Base-by-base conservation (phyloP, 1,140 invertebrate genomes). In the Stegodyphus mimosarum region DNA sequence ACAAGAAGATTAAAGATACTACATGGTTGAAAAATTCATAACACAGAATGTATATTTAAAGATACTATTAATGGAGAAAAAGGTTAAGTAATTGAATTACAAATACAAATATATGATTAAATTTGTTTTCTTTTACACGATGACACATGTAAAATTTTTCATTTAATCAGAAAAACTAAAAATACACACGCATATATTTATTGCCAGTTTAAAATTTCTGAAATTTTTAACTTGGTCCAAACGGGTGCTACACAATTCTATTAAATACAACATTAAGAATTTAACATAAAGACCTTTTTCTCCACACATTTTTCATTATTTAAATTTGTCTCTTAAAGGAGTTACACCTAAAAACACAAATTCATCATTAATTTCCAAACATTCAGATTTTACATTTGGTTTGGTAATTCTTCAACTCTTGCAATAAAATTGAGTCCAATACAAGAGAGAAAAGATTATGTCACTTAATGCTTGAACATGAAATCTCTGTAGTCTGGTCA, bases 401-500 rank as follows among this genome's bases (percentile, higher is more conserved):
- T 83, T 74, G 70, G 80, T 76, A 75, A 53, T 75, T 84, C 17
- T 84, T 84, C 73, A 75, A 76, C 81, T 84, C 81, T 84, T 84
- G 81, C 73, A 84, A 76, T 84, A 75, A 84, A 84, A 84, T 84
- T 17, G 70, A 84, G 81, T 84, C 81, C 73, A 84, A 84, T 75
- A 84, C 81, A 84, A 84, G 81, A 84, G 81, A 52, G 81, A 84
- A 84, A 84, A 76, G 73, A 73, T 51, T 83, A 73, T 83, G 80
- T 69, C 79, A 64, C 33, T 73, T 60, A 60, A 60, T 60, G 55
- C 55, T 60, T 60, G 79, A 81, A 81, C 78, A 80, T 52, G 71
- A 53, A 52, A 69, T 64, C 53, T 69, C 72, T 33, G 50, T 74
- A 69, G 81, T 83, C 70, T 72, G 50, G 71, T 83, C 71, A 67